Percentiles rank a stretch among this genome's conserved stretches.
Evolutionary conservation across 2,888 invertebrate species (phyloP).

Genomic region (Conomelus anceps): DNA sequence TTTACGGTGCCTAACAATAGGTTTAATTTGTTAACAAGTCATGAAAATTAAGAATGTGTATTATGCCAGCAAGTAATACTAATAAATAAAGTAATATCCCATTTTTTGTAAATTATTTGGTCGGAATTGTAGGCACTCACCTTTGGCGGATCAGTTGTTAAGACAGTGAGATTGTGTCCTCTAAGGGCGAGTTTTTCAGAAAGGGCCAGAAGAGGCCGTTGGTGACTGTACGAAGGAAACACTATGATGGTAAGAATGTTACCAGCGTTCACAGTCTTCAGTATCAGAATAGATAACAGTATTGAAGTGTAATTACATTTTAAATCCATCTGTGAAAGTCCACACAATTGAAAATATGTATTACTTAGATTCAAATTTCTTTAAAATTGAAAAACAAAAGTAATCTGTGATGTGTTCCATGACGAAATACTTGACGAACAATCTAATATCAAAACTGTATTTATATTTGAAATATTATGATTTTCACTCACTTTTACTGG

Average conservation of each 20-base stretch:
- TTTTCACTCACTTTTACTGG: too few species aligned
- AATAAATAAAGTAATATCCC: too few species aligned
- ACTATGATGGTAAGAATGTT: neutral
- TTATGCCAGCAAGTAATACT: too few species aligned
- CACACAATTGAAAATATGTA: neutral
- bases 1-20: too few species aligned
- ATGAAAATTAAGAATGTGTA: too few species aligned
- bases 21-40: too few species aligned
- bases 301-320: neutral
- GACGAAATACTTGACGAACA: too few species aligned
- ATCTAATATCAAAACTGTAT: too few species aligned
- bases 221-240: constrained; percentile 7
- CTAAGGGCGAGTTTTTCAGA: neutral
- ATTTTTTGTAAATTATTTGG: too few species aligned
- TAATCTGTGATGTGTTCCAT: too few species aligned
- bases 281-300: neutral
- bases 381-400: neutral
- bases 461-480: too few species aligned
- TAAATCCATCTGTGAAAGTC: neutral
- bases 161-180: constrained; percentile 8
- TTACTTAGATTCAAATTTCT: neutral
- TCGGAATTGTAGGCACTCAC: too few species aligned
- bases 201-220: neutral
- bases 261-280: neutral
- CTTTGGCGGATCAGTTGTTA: neutral